Evolutionary conservation across 2,113 vertebrate species (phyloP), one percentile per base, ranked within the genome.

Genomic region (Passer domesticus): DNA sequence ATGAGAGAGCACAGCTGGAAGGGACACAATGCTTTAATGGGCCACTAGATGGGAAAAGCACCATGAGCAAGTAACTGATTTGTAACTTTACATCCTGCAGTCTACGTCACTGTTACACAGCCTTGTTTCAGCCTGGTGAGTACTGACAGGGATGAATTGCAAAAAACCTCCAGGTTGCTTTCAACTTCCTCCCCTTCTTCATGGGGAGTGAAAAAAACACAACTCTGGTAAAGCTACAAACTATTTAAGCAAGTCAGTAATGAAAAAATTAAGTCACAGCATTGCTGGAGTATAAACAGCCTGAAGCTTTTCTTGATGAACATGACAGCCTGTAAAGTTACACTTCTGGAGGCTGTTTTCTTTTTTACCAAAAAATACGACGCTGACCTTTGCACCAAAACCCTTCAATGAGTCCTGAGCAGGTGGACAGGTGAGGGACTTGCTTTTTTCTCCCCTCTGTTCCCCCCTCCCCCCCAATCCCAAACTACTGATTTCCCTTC

Each of bases 381-480:
- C 28, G 24, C 44, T 37, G 17, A 86, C 37, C 7, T 84, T 81
- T 84, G 78, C 56, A 63, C 47, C 69, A 78, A 49, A 88, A 80
- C 30, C 56, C 47, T 84, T 84, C 75, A 41, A 0, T 33, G 39
- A 23, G 28, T 53, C 11, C 22, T 53, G 60, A 56, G 53, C 0
- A 0, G 44, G 23, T 21, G 20, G 18, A 83, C 3, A 16, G 6
- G 13, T 3, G 20, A 88, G 19, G 18, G 16, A 83, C 16, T 39
- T 69, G 28, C 13, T 46, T 41, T 27, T 79, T 67, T 27, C 31
- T 53, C 18, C 15, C 21, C 21, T n/a, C 11, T 2, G 2, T 33
- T 49, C 24, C 20, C 6, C 20, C 3, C 20, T 15, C 15, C 7
- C 10, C 33, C 21, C 13, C 47, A 0, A 0, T 13, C 14, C 24